These are phyloP conservation scores for Morone chrysops DNA, from an alignment of 2,113 vertebrate species.

Conservation along the genomic window DNA sequence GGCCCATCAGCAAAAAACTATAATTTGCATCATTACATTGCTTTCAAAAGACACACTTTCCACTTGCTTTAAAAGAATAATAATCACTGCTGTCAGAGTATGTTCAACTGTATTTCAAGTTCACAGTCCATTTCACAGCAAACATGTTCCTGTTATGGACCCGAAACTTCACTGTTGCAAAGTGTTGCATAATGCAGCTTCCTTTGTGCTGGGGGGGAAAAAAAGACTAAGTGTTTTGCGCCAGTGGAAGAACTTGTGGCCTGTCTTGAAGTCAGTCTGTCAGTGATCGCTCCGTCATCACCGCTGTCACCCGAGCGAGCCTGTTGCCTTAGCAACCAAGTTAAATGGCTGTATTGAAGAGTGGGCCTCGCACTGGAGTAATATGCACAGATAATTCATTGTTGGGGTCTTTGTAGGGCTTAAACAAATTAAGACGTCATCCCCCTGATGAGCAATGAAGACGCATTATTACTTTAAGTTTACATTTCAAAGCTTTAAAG, in stretches of 20 bases:
- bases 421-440: not conserved
- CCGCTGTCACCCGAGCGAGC: constrained; percentile 26
- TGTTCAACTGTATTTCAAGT: constrained; percentile 39
- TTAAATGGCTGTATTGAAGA: constrained; percentile 51
- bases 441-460: not conserved
- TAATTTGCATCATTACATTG: constrained; percentile 21
- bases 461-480: not conserved
- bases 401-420: constrained; percentile 26
- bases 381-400: constrained; percentile 47
- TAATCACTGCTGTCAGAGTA: constrained; percentile 38
- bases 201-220: constrained; percentile 36
- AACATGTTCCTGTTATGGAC: constrained; percentile 19
- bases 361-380: not conserved
- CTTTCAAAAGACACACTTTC: constrained; percentile 14
- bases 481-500: not conserved
- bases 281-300: constrained; percentile 44
- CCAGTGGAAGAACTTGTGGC: constrained; percentile 49
- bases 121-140: constrained; percentile 28
- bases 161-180: constrained; percentile 39
- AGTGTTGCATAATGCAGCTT: constrained; percentile 60
- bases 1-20: not conserved
- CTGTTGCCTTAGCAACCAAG: constrained; percentile 51
- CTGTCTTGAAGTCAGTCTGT: constrained; percentile 52
- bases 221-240: constrained; percentile 54
- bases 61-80: constrained; percentile 31